A percentile compares a stretch with the other conserved stretches of the same genome.
Conservation (phyloP, 2,797 vertebrate species). For the Sebastes taczanowskii region DNA sequence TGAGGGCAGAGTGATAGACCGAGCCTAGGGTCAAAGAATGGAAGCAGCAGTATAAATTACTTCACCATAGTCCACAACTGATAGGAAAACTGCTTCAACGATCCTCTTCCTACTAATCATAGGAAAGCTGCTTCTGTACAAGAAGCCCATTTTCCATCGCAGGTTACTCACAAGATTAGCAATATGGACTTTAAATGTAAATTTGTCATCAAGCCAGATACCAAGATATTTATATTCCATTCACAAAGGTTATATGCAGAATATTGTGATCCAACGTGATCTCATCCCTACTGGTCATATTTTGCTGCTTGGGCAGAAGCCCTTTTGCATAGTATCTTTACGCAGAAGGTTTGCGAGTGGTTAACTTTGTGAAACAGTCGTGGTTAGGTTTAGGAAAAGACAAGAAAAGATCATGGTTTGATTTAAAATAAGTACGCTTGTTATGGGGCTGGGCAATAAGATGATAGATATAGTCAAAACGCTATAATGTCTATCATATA, state of each 20-base stretch:
- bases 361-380: neutral
- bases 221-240: neutral
- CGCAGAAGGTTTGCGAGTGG: neutral
- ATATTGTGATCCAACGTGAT: neutral
- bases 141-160: neutral
- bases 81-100: neutral
- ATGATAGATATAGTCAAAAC: too few relatives aligned
- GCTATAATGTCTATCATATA: too few relatives aligned
- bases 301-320: neutral
- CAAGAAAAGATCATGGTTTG: neutral
- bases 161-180: neutral
- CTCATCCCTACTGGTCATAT: neutral
- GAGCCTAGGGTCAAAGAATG: neutral
- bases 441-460: neutral
- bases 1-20: neutral
- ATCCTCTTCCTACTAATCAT: neutral
- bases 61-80: neutral
- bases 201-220: neutral
- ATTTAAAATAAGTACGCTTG: neutral
- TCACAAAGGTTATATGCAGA: neutral
- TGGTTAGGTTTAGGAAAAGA: neutral
- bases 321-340: neutral
- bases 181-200: neutral
- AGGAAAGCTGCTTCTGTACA: neutral
- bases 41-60: neutral